A percentile compares a stretch with the other conserved stretches of the same genome.
phyloP scores from a whole-genome alignment of 92 coral and sea anemone genomes.

The Diadumene lineata region DNA sequence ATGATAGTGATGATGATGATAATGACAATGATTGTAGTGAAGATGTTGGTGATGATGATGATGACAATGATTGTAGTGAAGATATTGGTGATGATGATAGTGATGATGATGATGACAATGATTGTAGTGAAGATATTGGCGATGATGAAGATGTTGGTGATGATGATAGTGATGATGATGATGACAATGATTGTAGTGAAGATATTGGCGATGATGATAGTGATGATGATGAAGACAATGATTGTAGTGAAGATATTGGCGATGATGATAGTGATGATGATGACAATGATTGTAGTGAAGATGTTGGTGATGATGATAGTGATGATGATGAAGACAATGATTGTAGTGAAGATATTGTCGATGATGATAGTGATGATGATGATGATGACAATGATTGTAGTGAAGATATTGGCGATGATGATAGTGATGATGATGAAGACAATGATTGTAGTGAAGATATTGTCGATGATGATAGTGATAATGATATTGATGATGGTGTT shows the following conservation, averaged over 20 bases:
- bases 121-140: background rate
- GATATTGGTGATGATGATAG: background rate
- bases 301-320: background rate
- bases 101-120: background rate
- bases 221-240: background rate
- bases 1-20: background rate
- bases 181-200: background rate
- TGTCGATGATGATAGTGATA: background rate
- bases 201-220: background rate
- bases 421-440: background rate
- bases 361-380: background rate
- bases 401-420: background rate
- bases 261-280: background rate
- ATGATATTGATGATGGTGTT: background rate
- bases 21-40: background rate
- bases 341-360: background rate
- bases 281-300: background rate
- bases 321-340: background rate
- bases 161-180: background rate
- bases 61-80: background rate
- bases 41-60: background rate
- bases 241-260: background rate
- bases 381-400: background rate
- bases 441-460: background rate
- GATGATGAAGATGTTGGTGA: background rate